Conservation (phyloP, 2,113 vertebrate species). For the Tetraodon nigroviridis region DNA sequence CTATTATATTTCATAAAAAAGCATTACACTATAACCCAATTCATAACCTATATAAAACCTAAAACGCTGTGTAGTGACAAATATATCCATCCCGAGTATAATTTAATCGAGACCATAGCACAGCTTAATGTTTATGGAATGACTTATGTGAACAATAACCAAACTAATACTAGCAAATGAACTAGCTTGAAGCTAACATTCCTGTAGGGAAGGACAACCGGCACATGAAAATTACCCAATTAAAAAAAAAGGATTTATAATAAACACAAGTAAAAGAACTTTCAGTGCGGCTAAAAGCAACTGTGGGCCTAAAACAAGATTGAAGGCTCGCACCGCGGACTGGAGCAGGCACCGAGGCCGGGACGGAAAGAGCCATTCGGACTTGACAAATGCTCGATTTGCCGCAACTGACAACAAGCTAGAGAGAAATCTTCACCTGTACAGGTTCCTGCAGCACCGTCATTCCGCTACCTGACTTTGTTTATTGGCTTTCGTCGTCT, state of each 20-base stretch:
- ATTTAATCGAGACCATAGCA: too few relatives aligned
- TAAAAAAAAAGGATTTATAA: background rate
- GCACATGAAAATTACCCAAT: too few relatives aligned
- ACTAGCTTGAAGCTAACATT: too few relatives aligned
- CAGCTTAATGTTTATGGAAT: background rate
- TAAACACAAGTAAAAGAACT: background rate
- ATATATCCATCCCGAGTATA: too few relatives aligned
- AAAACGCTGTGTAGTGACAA: too few relatives aligned
- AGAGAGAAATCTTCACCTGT: slow-evolving; percentile 61
- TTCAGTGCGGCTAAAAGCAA: background rate
- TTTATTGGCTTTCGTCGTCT: slow-evolving; percentile 26
- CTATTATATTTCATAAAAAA: too few relatives aligned
- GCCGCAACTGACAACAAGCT: slow-evolving; percentile 19
- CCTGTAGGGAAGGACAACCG: too few relatives aligned
- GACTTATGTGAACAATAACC: background rate
- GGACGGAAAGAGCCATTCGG: background rate
- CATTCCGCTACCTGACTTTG: slow-evolving; percentile 69
- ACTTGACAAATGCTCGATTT: background rate
- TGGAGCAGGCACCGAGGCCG: slow-evolving; percentile 34
- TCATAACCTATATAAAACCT: too few relatives aligned
- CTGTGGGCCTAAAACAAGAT: slow-evolving; percentile 24
- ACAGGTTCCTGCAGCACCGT: slow-evolving; percentile 81
- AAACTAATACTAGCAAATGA: too few relatives aligned
- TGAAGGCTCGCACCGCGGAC: slow-evolving; percentile 15
- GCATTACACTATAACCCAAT: too few relatives aligned